These are phyloP conservation scores for Prunella himalayana DNA, from an alignment of 2,113 vertebrate genomes.

Conservation along the genomic window DNA sequence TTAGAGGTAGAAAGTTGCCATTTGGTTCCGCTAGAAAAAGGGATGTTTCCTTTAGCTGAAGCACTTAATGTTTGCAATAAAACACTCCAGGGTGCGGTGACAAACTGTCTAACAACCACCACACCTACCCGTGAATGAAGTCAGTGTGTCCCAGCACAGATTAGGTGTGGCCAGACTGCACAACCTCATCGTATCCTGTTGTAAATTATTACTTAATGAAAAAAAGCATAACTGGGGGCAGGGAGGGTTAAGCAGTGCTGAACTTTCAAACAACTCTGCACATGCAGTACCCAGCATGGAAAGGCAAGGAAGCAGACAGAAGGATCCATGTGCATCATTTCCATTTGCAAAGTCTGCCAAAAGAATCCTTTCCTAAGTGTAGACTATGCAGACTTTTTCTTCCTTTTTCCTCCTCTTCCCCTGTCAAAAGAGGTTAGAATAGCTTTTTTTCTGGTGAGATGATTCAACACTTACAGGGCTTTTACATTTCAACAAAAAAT, in stretches of 20 bases:
- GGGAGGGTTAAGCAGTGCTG: not conserved
- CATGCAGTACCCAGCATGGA: not conserved
- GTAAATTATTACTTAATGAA: not conserved
- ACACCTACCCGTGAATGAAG: constrained; percentile 40
- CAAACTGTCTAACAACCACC: constrained; percentile 26
- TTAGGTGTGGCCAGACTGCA: constrained; percentile 17
- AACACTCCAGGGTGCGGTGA: constrained; percentile 32
- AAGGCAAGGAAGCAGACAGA: not conserved
- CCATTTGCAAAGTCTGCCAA: not conserved
- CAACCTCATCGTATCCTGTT: constrained; percentile 37
- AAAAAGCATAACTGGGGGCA: not conserved
- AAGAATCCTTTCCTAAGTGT: not conserved
- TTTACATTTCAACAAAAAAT: not conserved
- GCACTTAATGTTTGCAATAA: not conserved
- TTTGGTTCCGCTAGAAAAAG: not conserved
- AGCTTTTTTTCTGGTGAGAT: not conserved
- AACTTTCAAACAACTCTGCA: not conserved
- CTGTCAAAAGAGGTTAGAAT: not conserved
- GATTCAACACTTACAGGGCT: not conserved
- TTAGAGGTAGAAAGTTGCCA: not conserved
- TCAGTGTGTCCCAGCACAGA: constrained; percentile 29
- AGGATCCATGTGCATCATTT: not conserved
- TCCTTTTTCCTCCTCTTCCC: not conserved
- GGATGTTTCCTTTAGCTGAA: constrained; percentile 9
- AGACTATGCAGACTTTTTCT: not conserved